phyloP scores from a whole-genome alignment of 2,797 vertebrate genomes.

The Channa striata region DNA sequence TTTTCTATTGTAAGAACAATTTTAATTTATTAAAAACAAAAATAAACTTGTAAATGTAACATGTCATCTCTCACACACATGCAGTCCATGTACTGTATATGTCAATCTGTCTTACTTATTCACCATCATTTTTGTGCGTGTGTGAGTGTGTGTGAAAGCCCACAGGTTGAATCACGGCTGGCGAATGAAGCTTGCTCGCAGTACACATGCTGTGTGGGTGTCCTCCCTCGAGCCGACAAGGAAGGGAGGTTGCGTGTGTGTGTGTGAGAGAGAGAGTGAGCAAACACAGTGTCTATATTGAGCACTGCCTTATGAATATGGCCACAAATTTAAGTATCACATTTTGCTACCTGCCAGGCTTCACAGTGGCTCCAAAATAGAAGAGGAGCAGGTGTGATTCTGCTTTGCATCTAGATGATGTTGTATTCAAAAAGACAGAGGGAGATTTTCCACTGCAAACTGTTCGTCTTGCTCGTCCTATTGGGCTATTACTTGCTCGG shows the following conservation, averaged over 20 bases:
- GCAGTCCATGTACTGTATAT: slow-evolving; percentile 27
- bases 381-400: slow-evolving; percentile 19
- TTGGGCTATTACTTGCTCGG: background rate
- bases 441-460: slow-evolving; percentile 25
- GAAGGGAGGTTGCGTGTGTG: slow-evolving; percentile 39
- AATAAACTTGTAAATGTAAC: slow-evolving; percentile 8
- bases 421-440: slow-evolving; percentile 3
- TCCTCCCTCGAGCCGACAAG: slow-evolving; percentile 60
- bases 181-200: slow-evolving; percentile 65
- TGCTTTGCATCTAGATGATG: slow-evolving; percentile 33
- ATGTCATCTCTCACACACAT: slow-evolving; percentile 20
- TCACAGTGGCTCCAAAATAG: slow-evolving; percentile 18
- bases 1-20: background rate
- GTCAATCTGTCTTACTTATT: slow-evolving; percentile 45
- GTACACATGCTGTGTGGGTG: slow-evolving; percentile 80
- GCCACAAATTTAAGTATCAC: slow-evolving; percentile 38
- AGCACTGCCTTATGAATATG: slow-evolving; percentile 39
- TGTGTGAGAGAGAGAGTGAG: background rate
- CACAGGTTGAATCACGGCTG: slow-evolving; percentile 78
- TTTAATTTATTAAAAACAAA: slow-evolving; percentile 4
- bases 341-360: slow-evolving; percentile 34
- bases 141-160: slow-evolving; percentile 55
- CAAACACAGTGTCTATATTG: slow-evolving; percentile 30
- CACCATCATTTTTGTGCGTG: slow-evolving; percentile 40
- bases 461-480: slow-evolving; percentile 31